Base-by-base conservation (phyloP, 2,797 vertebrate species). In the Ispidina picta region DNA sequence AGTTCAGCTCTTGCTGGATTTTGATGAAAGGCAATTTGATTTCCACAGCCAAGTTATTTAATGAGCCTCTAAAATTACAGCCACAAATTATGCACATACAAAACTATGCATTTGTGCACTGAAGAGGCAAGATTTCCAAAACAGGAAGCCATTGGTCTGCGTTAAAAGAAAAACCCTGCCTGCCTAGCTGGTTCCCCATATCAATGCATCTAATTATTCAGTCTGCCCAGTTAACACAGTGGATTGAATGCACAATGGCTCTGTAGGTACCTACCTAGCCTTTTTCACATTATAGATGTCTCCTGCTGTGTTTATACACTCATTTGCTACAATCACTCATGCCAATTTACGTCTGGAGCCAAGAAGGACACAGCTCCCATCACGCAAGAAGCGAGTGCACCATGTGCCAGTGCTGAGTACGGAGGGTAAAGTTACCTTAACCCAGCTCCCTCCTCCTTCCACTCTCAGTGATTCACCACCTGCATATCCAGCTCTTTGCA, bases 31-130 rank as follows among this genome's bases (percentile, higher is more conserved):
- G 91, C 94, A 96, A 95, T 92, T 94, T 86, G 92, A 92, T 86
- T 96, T 96, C 91, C 95, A 96, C 91, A 94, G 95, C 94, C 95
- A 96, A 96, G 94, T 88, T 95, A 95, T 96, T 96, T 96, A 96
- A 96, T 93, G 94, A 96, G 89, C 89, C 86, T 96, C 95, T 96
- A 95, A 96, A 94, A 94, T 96, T 96, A 96, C 92, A 96, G 88
- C 95, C 94, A 93, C 95, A 96, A 96, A 96, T 96, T 96, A 96
- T 96, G 94, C 94, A 95, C 94, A 95, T 93, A 95, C 78, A 95
- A 96, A 96, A 96, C 92, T 96, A 95, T 95, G 95, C 91, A 74
- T 95, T 95, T 94, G 92, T 96, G 91, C 91, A 72, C 89, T 12
- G 89, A 92, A 95, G 66, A 95, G 92, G 94, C 94, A 95, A 92